Evolutionary conservation across 1,140 invertebrate genomes (phyloP).

Genomic region (Euwallacea similis): DNA sequence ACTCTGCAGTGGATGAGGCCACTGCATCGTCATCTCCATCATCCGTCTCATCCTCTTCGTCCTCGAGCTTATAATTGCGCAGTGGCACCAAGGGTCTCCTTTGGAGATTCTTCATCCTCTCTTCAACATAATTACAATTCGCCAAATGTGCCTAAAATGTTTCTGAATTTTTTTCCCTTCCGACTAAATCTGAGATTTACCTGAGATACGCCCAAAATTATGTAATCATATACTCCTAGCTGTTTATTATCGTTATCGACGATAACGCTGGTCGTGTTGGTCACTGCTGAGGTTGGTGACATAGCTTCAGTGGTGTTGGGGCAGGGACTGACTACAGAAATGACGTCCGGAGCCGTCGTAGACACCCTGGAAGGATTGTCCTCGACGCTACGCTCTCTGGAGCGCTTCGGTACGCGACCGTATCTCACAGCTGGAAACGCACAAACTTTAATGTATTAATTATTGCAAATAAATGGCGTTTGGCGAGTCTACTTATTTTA

Average conservation of each 20-base stretch:
- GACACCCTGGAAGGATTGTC: conserved; percentile 52
- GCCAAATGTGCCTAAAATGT: conserved; percentile 33
- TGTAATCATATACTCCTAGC: conserved; percentile 71
- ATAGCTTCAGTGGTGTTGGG: conserved; percentile 26
- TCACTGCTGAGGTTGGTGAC: conserved; percentile 55
- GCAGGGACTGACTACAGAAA: conserved; percentile 43
- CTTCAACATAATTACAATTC: conserved; percentile 73
- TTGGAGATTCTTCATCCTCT: conserved; percentile 71
- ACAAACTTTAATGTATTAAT: conserved; percentile 4
- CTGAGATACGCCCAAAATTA: conserved; percentile 86
- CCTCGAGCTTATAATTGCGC: conserved; percentile 51
- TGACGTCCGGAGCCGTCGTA: conserved; percentile 57
- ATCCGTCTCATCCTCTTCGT: conserved; percentile 41
- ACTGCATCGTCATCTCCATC: conserved; percentile 51
- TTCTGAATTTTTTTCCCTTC: no score
- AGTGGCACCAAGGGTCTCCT: conserved; percentile 73
- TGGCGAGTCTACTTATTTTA: conserved; percentile 49
- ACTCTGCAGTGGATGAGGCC: conserved; percentile 69
- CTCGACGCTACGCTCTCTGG: conserved; percentile 68
- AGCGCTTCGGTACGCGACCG: conserved; percentile 92
- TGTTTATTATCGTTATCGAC: conserved; percentile 56
- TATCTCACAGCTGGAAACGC: conserved; percentile 84
- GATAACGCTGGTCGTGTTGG: conserved; percentile 40
- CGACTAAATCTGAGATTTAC: conserved; percentile 13
- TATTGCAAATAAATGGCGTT: background rate